These are phyloP conservation scores for Cryptoblepharus egeriae DNA, from an alignment of 2,797 vertebrate genomes.

Conservation along the genomic window DNA sequence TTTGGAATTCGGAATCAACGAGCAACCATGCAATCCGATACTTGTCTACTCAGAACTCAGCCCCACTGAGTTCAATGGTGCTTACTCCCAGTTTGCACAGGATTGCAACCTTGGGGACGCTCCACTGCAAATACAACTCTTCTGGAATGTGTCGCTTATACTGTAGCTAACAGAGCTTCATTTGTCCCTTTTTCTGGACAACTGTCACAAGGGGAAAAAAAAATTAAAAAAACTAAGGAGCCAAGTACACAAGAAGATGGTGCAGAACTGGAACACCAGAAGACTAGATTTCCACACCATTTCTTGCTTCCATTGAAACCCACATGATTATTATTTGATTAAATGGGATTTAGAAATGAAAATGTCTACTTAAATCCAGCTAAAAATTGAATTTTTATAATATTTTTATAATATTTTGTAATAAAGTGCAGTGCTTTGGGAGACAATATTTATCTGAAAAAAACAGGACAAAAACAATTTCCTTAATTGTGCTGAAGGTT, in stretches of 20 bases:
- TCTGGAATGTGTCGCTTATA: not conserved
- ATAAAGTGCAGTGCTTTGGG: not conserved
- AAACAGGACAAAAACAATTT: not conserved
- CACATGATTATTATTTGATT: too few species aligned
- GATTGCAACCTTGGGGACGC: not conserved
- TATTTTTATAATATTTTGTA: too few species aligned
- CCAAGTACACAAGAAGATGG: not conserved
- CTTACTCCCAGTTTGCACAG: too few species aligned
- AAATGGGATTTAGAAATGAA: not conserved
- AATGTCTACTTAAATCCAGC: too few species aligned
- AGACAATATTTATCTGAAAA: not conserved
- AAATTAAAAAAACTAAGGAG: not conserved
- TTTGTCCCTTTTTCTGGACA: not conserved
- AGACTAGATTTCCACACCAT: not conserved
- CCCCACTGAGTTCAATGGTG: too few species aligned
- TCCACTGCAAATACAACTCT: not conserved
- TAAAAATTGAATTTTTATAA: not conserved
- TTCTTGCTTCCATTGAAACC: too few species aligned
- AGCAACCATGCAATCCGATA: too few species aligned
- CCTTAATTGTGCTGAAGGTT: too few species aligned
- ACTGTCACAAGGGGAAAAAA: too few species aligned
- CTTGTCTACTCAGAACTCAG: too few species aligned
- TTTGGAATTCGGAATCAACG: not conserved
- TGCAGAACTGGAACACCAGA: not conserved
- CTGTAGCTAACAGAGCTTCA: not conserved